Base-by-base conservation (phyloP, 2,888 invertebrate species). In the Shargacucullia verbasci region DNA sequence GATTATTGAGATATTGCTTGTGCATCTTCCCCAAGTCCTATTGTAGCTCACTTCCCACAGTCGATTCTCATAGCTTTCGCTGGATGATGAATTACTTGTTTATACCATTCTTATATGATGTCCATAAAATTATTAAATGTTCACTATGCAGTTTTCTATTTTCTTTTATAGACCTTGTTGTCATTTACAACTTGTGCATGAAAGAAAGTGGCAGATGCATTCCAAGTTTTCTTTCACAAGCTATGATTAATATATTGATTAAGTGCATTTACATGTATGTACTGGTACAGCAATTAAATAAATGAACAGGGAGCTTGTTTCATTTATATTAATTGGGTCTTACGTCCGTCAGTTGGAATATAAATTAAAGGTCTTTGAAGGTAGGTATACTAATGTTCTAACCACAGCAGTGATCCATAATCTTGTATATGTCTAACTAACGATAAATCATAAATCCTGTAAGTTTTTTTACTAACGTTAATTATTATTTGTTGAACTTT, bases 41-140 rank as follows among this genome's bases (percentile, higher is more conserved):
- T 67, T 67, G 68, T 65, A 10, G 14, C 14, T 45, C 33, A 7
- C 45, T 67, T 65, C 53, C 37, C 67, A 49, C 45, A 64, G 48
- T 67, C 33, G 8, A 37, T 67, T 67, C 52, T 40, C 34, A 41
- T 33, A 46, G 14, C 64, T 67, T 65, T 65, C 64, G 34, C 48
- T 6, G 15, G 20, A 41, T 39, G 45, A 60, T 46, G 38, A 13
- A 65, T 46, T 9, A 41, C 14, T 43, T 38, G 54, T 67, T 46
- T 15, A 14, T 39, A 39, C 1, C n/a, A 57, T 29, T 43, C n/a
- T 50, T 49, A 43, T 15, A 2, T 53, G n/a, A 9, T 45, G 39
- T 40, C 35, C 49, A 45, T 15, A 45, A 1, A 41, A 33, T 33
- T 29, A 29, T 50, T 29, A 7, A 40, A 35, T 20, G 10, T 31